Evolutionary conservation across 2,888 invertebrate genomes (phyloP).

Genomic region (Pimpla rufipes): DNA sequence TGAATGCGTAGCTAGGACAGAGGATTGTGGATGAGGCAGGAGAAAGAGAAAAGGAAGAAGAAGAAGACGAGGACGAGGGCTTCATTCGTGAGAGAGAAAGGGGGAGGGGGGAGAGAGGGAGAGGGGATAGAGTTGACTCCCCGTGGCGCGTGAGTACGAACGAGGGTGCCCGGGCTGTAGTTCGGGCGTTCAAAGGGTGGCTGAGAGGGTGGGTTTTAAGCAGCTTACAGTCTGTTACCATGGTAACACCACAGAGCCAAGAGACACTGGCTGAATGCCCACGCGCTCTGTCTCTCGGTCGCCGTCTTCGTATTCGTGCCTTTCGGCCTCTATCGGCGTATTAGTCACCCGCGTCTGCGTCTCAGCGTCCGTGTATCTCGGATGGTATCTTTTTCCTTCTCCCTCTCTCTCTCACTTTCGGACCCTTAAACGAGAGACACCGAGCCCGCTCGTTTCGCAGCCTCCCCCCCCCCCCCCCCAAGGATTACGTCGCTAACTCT

Average conservation of each 20-base stretch:
- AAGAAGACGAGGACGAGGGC: slow-evolving; percentile 34
- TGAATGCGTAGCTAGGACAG: slow-evolving; percentile 19
- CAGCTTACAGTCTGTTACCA: slow-evolving; percentile 84
- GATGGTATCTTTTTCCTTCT: slow-evolving; percentile 25
- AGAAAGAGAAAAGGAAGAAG: slow-evolving; percentile 39
- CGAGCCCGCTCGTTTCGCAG: slow-evolving; percentile 33
- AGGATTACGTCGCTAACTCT: slow-evolving; percentile 81
- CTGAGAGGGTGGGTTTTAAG: slow-evolving; percentile 81
- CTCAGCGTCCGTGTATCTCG: slow-evolving; percentile 12
- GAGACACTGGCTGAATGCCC: slow-evolving; percentile 78
- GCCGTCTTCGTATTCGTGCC: background rate
- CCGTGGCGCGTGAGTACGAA: slow-evolving; percentile 71
- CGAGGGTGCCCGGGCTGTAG: slow-evolving; percentile 55
- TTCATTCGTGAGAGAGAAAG: slow-evolving; percentile 45
- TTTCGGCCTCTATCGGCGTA: background rate
- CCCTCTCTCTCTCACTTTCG: slow-evolving; percentile 55
- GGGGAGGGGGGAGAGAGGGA: no score
- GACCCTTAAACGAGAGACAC: slow-evolving; percentile 69
- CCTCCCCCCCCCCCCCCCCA: background rate
- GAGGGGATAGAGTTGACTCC: slow-evolving; percentile 74
- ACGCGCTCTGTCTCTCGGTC: background rate
- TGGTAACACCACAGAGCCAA: slow-evolving; percentile 83
- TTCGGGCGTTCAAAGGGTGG: slow-evolving; percentile 66
- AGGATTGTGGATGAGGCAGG: slow-evolving; percentile 41
- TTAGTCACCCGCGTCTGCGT: background rate